Base-by-base conservation (phyloP, 2,888 invertebrate species). In the Agonum fuliginosum region DNA sequence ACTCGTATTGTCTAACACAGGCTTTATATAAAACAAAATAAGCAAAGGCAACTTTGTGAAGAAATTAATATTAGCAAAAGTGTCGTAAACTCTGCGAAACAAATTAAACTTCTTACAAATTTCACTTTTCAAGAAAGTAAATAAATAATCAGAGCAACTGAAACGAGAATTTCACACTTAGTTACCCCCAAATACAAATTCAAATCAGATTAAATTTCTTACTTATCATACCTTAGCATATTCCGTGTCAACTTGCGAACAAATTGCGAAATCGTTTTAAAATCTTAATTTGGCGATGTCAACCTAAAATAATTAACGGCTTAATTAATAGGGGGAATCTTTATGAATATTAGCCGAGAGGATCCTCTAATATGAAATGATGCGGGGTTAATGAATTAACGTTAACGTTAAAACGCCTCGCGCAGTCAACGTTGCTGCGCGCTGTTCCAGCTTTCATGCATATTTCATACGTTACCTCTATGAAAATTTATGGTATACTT, bases 321-420 rank as follows among this genome's bases (percentile, higher is more conserved):
- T 43, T 70, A 70, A 67, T 70, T 70, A 70, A 70, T 70, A 70
- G 70, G 70, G 27, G 27, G 70, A 30, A 70, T 70, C 46, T 70
- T 70, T 70, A 70, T 70, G 43, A 70, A 70, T 70, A 70, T 70
- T 70, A 70, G 43, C 70, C 48, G 24, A 27, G 37, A 10, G 6
- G 22, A 24, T 24, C 46, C 46, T 70, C 46, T 70, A 70, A 70
- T 70, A 70, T 70, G 34, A 70, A 70, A 22, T 46, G 70, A 70
- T 70, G 70, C 27, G 27, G 5, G 8, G 46, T 14, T 70, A 70
- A 70, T 70, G 70, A 70, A 70, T 70, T 70, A 46, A 70, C 70
- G 41, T 24, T 69, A 43, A 43, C 67, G 43, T 46, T 48, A 69
- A 62, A 62, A 43, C 12, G 24, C 14, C 24, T 22, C n/a, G 46